These are phyloP conservation scores for Cairina moschata DNA, from an alignment of 2,113 vertebrate species.

Conservation along the genomic window DNA sequence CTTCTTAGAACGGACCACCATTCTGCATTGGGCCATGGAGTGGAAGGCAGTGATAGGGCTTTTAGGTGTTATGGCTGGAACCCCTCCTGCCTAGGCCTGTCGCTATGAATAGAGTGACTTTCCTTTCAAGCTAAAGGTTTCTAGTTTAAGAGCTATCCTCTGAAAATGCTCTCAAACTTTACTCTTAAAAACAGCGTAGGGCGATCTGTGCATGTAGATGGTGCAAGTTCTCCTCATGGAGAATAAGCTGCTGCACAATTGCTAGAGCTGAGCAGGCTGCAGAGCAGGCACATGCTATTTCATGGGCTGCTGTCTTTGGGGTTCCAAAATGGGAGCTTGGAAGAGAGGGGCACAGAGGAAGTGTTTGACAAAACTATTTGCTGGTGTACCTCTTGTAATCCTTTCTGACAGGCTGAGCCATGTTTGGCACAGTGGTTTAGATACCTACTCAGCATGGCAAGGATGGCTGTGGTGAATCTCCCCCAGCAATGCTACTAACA, in stretches of 20 bases:
- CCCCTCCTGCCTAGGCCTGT: not conserved
- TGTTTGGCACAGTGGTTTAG: not conserved
- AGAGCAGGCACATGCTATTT: not conserved
- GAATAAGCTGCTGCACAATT: not conserved
- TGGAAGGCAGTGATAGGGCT: not conserved
- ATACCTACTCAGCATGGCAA: not conserved
- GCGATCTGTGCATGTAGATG: not conserved
- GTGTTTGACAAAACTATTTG: not conserved
- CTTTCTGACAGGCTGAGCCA: not conserved
- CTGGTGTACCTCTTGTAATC: accelerated
- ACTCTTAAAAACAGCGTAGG: not conserved
- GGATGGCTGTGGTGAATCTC: not conserved
- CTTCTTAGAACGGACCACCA: not conserved
- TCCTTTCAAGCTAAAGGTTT: not conserved
- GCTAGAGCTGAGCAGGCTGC: not conserved
- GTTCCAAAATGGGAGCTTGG: not conserved
- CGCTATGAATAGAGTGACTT: not conserved
- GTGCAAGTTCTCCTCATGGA: not conserved
- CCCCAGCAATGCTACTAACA: not conserved
- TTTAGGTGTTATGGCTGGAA: not conserved
- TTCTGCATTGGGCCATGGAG: not conserved
- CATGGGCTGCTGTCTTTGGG: not conserved
- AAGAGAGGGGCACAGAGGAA: not conserved
- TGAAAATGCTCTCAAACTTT: not conserved
- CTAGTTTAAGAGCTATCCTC: not conserved